phyloP scores from a whole-genome alignment of 2,113 vertebrate genomes.

The Epinephelus lanceolatus region DNA sequence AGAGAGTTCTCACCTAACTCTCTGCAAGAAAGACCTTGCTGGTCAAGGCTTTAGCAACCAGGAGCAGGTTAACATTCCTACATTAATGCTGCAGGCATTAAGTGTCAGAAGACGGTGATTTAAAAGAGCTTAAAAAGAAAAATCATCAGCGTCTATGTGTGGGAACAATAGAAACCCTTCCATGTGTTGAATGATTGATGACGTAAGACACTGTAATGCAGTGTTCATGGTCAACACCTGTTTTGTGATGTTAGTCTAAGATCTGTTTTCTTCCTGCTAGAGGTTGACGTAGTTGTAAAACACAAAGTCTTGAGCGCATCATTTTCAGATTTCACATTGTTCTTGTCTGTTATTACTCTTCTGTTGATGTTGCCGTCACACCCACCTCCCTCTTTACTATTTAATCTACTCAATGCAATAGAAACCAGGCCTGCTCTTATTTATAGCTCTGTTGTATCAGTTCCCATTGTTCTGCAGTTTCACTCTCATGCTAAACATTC shows the following conservation, averaged over 20 bases:
- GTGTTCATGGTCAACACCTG: no score
- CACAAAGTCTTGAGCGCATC: background rate
- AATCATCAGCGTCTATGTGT: background rate
- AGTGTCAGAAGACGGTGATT: constrained; percentile 11
- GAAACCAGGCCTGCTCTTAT: constrained; percentile 27
- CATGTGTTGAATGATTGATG: constrained; percentile 3
- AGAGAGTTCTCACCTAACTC: background rate
- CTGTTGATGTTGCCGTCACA: background rate
- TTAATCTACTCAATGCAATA: constrained; percentile 46
- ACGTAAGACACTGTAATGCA: no score
- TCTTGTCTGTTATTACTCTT: background rate
- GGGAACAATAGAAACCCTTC: background rate
- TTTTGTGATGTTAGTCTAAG: constrained; percentile 2
- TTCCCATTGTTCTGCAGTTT: constrained; percentile 51
- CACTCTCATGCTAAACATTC: constrained; percentile 17
- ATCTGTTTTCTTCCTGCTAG: background rate
- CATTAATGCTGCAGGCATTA: constrained; percentile 48
- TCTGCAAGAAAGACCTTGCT: constrained; percentile 58
- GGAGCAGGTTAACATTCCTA: constrained; percentile 27
- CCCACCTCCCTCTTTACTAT: constrained; percentile 44
- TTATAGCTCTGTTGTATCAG: constrained; percentile 12
- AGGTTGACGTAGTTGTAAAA: background rate
- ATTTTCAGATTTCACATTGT: constrained; percentile 6
- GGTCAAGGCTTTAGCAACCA: constrained; percentile 61
- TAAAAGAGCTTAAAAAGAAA: constrained; percentile 23